Percentiles rank a stretch among this genome's conserved stretches.
Conservation (phyloP, 2,888 invertebrate genomes). For the Platycnemis pennipes region DNA sequence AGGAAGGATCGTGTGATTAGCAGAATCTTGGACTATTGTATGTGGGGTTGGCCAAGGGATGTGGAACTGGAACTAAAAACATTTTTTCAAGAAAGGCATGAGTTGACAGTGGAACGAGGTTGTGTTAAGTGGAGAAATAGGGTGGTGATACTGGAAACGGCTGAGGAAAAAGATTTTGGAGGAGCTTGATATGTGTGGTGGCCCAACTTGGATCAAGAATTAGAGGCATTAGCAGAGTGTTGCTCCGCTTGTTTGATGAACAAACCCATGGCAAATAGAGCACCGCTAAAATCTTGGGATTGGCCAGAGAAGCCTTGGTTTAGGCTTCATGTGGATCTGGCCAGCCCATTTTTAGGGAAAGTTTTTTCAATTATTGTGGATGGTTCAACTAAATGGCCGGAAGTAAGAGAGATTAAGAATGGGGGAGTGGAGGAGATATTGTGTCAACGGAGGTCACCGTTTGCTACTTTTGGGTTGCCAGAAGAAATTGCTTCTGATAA, state of each 20-base stretch:
- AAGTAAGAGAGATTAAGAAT: no score
- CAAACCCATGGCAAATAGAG: background rate
- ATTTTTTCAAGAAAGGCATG: background rate
- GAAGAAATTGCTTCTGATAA: slow-evolving; percentile 7
- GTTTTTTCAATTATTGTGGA: no score
- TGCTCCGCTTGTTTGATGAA: background rate
- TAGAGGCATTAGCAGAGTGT: background rate
- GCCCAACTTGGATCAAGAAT: slow-evolving; percentile 26
- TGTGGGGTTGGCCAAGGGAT: slow-evolving; percentile 47
- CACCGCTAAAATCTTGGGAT: background rate
- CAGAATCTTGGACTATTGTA: background rate
- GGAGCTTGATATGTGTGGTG: slow-evolving; percentile 64
- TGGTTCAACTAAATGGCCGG: no score
- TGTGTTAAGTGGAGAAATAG: slow-evolving; percentile 41
- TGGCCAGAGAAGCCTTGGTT: background rate
- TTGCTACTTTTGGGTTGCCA: no score
- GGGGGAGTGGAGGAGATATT: no score
- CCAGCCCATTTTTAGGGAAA: background rate
- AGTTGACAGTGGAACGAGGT: slow-evolving; percentile 46
- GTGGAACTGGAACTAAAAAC: slow-evolving; percentile 7
- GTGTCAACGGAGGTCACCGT: no score
- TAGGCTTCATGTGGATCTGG: background rate
- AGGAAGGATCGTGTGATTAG: background rate
- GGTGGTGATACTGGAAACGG: background rate
- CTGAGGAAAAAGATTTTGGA: slow-evolving; percentile 14